Conservation (phyloP, 2,113 vertebrate genomes). For the Oriolus oriolus region DNA sequence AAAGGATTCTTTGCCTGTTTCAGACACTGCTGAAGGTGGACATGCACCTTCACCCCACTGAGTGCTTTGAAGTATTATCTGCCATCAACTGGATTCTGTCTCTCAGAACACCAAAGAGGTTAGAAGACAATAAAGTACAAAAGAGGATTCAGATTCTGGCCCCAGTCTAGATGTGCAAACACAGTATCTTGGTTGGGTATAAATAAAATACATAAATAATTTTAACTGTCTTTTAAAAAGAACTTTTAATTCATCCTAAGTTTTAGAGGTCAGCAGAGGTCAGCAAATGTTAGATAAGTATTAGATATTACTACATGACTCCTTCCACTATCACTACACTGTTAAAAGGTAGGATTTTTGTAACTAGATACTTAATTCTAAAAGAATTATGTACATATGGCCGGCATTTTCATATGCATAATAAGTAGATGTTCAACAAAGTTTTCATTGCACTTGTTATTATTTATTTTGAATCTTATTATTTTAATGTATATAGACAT, state of each 20-base stretch:
- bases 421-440: neutral
- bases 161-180: neutral
- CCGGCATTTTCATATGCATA: neutral
- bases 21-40: neutral
- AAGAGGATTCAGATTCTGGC: neutral
- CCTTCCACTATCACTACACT: neutral
- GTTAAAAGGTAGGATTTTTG: neutral
- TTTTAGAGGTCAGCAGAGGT: neutral
- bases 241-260: neutral
- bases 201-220: neutral
- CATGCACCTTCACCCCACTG: accelerated
- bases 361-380: neutral
- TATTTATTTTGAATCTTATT: neutral
- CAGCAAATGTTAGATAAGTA: neutral
- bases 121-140: neutral
- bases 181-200: neutral
- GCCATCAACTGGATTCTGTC: neutral
- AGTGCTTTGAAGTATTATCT: neutral
- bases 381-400: neutral
- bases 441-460: neutral
- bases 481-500: neutral
- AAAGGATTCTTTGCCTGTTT: neutral
- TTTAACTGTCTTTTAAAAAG: neutral
- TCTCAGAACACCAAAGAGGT: neutral
- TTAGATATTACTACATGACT: neutral